phyloP scores from a whole-genome alignment of 2,888 invertebrate species.

The Sinodicranocentrus sp. region DNA sequence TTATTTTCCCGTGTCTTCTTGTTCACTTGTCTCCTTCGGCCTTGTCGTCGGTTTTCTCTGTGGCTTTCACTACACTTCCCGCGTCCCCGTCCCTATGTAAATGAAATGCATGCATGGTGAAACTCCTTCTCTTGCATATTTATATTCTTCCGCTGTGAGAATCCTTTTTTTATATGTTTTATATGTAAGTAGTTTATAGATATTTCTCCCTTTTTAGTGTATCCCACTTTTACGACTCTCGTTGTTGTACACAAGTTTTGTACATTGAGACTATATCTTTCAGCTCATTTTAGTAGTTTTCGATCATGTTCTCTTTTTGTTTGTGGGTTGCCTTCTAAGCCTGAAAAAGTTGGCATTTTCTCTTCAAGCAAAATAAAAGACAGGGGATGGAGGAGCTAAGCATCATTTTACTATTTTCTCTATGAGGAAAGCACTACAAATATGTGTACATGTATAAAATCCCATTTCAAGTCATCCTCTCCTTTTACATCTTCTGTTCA shows the following conservation, averaged over 20 bases:
- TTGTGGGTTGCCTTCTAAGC: slow-evolving; percentile 1
- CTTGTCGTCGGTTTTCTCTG: slow-evolving; percentile 69
- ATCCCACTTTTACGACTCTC: neutral
- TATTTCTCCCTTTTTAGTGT: neutral
- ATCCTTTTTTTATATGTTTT: neutral
- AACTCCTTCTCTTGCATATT: slow-evolving; percentile 38
- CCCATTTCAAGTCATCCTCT: no score
- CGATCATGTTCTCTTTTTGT: slow-evolving; percentile 12
- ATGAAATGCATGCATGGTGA: slow-evolving; percentile 43
- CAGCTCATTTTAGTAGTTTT: slow-evolving; percentile 21
- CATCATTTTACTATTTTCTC: no score
- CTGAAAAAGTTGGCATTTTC: neutral
- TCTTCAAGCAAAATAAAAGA: no score
- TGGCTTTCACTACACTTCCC: slow-evolving; percentile 55
- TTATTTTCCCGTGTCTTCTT: slow-evolving; percentile 55
- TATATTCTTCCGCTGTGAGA: slow-evolving; percentile 1
- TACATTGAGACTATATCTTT: neutral
- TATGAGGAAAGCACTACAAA: no score
- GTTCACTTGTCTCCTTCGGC: slow-evolving; percentile 56
- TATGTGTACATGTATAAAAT: no score
- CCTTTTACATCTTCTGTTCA: neutral
- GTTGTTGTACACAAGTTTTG: neutral
- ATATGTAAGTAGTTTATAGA: neutral
- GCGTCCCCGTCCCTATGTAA: slow-evolving; percentile 50
- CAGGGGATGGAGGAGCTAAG: no score